phyloP scores from a whole-genome alignment of 1,140 invertebrate species.

The Anastrepha ludens region DNA sequence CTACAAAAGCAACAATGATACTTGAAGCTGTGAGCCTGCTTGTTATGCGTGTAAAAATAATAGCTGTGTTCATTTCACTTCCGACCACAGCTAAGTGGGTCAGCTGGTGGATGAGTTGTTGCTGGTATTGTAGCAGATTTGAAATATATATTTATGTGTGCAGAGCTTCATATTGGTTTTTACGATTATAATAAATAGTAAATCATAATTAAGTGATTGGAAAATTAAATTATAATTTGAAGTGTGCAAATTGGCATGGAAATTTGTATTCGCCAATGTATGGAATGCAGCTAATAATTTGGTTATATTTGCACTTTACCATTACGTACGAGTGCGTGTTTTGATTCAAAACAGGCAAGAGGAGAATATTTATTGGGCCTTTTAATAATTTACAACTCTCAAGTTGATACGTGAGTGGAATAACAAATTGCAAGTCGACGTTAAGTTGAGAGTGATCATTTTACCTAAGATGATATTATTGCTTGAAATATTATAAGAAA shows the following conservation, averaged over 20 bases:
- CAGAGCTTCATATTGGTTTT: background rate
- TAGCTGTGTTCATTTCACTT: conserved; percentile 4
- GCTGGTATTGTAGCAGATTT: background rate
- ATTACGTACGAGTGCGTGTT: too few relatives aligned
- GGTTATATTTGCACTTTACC: too few relatives aligned
- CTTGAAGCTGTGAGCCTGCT: background rate
- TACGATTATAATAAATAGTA: background rate
- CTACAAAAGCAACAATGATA: background rate
- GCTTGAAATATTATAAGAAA: too few relatives aligned
- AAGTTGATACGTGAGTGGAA: background rate
- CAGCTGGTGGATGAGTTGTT: conserved; percentile 15
- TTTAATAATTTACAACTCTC: too few relatives aligned
- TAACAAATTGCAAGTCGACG: background rate
- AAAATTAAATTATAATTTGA: background rate
- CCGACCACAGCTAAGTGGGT: conserved; percentile 16
- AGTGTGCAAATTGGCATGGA: background rate
- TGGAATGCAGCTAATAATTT: too few relatives aligned
- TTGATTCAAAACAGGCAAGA: too few relatives aligned
- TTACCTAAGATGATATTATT: too few relatives aligned
- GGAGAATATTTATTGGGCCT: too few relatives aligned
- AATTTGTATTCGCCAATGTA: too few relatives aligned
- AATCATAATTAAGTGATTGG: conserved; percentile 1
- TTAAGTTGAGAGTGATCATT: too few relatives aligned
- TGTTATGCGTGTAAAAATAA: conserved; percentile 48
- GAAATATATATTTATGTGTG: background rate